Conservation (phyloP, 1,140 invertebrate species). For the Anastrepha ludens region DNA sequence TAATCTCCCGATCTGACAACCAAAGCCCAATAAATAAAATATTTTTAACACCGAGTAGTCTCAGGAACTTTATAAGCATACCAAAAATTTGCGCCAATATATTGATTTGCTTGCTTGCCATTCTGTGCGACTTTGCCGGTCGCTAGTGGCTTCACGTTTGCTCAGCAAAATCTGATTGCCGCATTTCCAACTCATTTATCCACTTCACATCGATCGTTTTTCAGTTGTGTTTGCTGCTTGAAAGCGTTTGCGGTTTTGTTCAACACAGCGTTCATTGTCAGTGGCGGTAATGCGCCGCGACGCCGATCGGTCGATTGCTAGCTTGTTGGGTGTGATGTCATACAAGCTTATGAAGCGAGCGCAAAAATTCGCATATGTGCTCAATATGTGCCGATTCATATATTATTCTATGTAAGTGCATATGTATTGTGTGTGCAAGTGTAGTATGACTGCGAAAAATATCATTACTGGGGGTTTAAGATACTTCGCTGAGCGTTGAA, state of each 20-base stretch:
- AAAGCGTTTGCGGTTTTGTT: constrained; percentile 48
- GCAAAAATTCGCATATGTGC: constrained; percentile 18
- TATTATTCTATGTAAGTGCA: background rate
- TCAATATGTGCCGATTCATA: background rate
- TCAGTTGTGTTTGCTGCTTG: background rate
- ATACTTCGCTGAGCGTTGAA: background rate
- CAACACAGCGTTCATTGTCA: constrained; percentile 1
- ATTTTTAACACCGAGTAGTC: no score
- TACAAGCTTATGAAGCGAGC: constrained; percentile 2
- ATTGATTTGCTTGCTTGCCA: background rate
- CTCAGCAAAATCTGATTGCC: background rate
- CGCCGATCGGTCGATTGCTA: background rate
- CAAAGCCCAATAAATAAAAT: no score
- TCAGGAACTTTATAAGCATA: no score
- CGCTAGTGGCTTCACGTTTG: background rate
- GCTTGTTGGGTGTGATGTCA: constrained; percentile 15
- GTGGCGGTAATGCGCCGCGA: background rate
- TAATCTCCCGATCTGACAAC: no score
- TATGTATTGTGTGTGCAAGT: background rate
- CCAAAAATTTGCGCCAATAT: no score
- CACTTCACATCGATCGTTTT: background rate
- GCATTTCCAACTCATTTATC: background rate
- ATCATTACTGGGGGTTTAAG: background rate
- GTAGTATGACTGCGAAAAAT: background rate
- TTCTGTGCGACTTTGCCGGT: no score